Conservation (phyloP, 2,888 invertebrate species). For the Zygothrica quintamaculata region DNA sequence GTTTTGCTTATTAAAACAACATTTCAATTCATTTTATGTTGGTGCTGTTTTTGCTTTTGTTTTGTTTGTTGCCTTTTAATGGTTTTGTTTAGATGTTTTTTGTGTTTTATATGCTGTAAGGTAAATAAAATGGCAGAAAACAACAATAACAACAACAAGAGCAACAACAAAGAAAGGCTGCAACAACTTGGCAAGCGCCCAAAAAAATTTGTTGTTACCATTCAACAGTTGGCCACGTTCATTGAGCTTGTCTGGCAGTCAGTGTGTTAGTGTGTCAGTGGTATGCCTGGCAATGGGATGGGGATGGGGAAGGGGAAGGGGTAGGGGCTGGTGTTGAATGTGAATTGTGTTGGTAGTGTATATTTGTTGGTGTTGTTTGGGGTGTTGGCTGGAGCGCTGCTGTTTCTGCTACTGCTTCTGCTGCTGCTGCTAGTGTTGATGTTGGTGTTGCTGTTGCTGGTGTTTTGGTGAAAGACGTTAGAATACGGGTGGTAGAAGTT, state of each 20-base stretch:
- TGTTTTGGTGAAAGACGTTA: background rate
- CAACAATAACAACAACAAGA: conserved; percentile 2
- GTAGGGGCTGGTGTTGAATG: background rate
- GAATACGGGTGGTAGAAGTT: conserved; percentile 5
- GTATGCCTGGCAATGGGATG: no score
- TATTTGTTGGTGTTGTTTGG: no score
- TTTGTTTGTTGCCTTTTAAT: conserved; percentile 23
- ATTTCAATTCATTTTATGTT: no score
- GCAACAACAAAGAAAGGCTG: conserved; percentile 7
- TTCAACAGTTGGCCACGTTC: conserved; percentile 69
- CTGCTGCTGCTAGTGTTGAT: background rate
- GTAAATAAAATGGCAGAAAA: conserved; percentile 52
- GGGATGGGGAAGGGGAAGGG: background rate
- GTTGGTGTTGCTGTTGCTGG: background rate
- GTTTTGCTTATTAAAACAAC: no score
- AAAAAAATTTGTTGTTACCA: conserved; percentile 54
- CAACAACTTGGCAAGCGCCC: conserved; percentile 44
- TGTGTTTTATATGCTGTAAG: conserved; percentile 20
- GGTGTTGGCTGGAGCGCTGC: no score
- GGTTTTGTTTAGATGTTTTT: background rate
- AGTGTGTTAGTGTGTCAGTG: background rate
- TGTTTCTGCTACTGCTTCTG: no score
- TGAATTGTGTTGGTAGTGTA: no score
- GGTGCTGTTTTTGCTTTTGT: conserved; percentile 42
- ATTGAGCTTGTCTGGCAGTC: conserved; percentile 44